These are phyloP conservation scores for Esox masquinongy DNA, from an alignment of 2,797 vertebrate genomes.

Conservation along the genomic window DNA sequence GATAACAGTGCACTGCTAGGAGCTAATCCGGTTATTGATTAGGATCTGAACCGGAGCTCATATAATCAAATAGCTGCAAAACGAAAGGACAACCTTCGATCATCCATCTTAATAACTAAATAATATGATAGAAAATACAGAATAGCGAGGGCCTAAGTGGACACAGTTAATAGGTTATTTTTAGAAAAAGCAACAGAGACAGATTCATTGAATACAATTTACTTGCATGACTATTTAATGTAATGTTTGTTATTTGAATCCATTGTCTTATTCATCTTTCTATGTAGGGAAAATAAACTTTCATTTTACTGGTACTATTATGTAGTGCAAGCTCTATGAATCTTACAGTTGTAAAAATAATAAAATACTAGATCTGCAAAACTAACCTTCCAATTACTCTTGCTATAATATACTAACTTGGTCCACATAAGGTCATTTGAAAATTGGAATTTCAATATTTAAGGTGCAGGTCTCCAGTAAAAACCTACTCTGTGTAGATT, in stretches of 20 bases:
- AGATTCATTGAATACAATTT: constrained; percentile 1
- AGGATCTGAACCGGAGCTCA: constrained; percentile 63
- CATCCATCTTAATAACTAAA: constrained; percentile 67
- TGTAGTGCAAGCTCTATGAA: neutral
- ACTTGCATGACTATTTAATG: constrained; percentile 3
- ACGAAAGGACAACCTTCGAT: constrained; percentile 67
- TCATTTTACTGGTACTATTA: neutral
- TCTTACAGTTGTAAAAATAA: neutral
- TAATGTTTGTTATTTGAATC: neutral
- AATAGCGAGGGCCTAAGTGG: constrained; percentile 55
- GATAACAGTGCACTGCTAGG: constrained; percentile 36
- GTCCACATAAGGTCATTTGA: neutral
- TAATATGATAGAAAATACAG: constrained; percentile 61
- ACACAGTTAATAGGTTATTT: constrained; percentile 36
- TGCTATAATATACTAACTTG: neutral
- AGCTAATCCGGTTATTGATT: constrained; percentile 75
- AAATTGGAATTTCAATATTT: neutral
- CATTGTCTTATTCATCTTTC: neutral
- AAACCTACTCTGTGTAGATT: neutral
- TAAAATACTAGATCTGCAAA: constrained; percentile 40
- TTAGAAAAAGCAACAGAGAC: constrained; percentile 4
- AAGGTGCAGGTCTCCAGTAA: neutral
- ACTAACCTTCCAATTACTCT: constrained; percentile 6
- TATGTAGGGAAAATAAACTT: neutral
- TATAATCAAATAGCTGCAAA: constrained; percentile 71